A percentile compares a stretch with the other conserved stretches of the same genome.
Conservation (phyloP, 92 coral and sea anemone species). For the Micromussa lordhowensis region DNA sequence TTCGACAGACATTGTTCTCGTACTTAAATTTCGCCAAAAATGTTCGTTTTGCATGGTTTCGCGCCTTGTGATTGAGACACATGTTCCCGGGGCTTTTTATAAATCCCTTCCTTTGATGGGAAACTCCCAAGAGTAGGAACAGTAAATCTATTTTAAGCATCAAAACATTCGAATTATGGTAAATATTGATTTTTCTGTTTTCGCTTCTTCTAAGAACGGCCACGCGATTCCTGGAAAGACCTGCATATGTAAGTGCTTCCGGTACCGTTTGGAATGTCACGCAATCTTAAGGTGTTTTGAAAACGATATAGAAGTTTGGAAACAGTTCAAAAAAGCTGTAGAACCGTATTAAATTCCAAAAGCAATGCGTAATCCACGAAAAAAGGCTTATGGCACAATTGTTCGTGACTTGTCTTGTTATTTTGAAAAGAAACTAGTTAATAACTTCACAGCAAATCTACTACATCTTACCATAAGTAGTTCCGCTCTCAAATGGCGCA, state of each 20-base stretch:
- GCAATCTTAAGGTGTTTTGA: constrained; percentile 15
- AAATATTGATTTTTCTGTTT: constrained; percentile 6
- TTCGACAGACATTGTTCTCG: constrained; percentile 3
- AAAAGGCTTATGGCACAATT: not conserved
- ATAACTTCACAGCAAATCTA: not conserved
- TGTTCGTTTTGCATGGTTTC: constrained; percentile 11
- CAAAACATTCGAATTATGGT: constrained; percentile 9
- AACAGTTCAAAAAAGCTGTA: not conserved
- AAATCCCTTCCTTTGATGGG: constrained; percentile 3
- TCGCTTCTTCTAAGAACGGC: constrained; percentile 21
- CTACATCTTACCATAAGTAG: not conserved
- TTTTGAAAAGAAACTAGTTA: not conserved
- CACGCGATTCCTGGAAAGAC: constrained; percentile 33
- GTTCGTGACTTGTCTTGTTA: not conserved
- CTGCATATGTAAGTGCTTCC: constrained; percentile 33
- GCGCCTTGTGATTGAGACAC: not conserved
- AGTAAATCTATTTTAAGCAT: constrained; percentile 33
- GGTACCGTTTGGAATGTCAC: constrained; percentile 27
- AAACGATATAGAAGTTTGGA: not conserved
- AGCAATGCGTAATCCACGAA: not conserved
- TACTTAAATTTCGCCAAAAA: constrained; percentile 11
- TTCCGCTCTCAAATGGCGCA: not conserved
- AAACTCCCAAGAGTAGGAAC: constrained; percentile 14
- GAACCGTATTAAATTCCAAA: not conserved
- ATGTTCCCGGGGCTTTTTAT: constrained; percentile 35